These are phyloP conservation scores for Latheticus oryzae DNA, from an alignment of 2,888 invertebrate genomes.

Conservation along the genomic window DNA sequence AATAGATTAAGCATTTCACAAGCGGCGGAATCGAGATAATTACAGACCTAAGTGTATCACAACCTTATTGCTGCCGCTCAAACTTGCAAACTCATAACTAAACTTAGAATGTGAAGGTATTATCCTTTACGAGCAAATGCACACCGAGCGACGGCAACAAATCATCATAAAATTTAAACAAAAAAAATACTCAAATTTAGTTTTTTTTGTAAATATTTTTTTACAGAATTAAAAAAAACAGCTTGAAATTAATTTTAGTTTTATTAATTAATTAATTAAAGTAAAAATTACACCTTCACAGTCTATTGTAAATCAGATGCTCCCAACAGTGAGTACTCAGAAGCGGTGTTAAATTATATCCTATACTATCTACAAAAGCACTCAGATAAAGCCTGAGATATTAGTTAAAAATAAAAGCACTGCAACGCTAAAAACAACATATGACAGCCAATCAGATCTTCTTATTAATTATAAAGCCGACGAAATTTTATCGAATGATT, in stretches of 20 bases:
- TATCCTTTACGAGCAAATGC: constrained; percentile 4
- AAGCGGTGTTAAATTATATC: constrained; percentile 47
- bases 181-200: too few relatives aligned
- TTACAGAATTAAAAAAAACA: background rate
- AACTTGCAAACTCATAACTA: constrained; percentile 50
- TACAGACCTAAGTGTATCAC: constrained; percentile 53
- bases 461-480: constrained; percentile 57
- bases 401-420: constrained; percentile 60
- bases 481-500: constrained; percentile 44
- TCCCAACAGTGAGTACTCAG: constrained; percentile 43
- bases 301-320: constrained; percentile 31
- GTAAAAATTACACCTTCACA: constrained; percentile 33
- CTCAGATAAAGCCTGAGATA: constrained; percentile 53
- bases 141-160: constrained; percentile 27
- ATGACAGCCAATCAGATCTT: constrained; percentile 56
- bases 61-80: constrained; percentile 52
- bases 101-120: constrained; percentile 49
- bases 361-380: constrained; percentile 45
- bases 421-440: constrained; percentile 57
- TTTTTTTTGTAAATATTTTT: background rate
- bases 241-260: background rate
- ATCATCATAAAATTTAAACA: constrained; percentile 2
- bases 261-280: too few relatives aligned
- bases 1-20: constrained; percentile 42
- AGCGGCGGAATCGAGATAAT: constrained; percentile 51